Conservation (phyloP, 2,888 invertebrate genomes). For the Drosophila barbarae region DNA sequence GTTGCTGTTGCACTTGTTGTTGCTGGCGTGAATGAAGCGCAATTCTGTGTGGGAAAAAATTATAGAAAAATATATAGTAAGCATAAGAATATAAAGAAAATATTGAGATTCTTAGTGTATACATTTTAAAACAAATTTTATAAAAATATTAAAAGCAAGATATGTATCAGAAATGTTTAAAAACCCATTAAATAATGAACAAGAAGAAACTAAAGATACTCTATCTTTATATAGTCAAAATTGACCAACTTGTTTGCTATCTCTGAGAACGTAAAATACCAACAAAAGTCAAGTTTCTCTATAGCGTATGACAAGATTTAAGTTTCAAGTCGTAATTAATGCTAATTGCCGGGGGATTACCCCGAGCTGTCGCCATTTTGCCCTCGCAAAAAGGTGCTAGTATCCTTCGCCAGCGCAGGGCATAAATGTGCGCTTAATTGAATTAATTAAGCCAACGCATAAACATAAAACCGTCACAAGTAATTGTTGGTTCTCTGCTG, state of each 20-base stretch:
- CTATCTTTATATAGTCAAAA: not conserved
- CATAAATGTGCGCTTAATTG: conserved; percentile 71
- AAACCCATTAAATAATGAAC: too few relatives aligned
- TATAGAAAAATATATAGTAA: conserved; percentile 11
- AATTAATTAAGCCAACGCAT: conserved; percentile 71
- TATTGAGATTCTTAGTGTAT: too few relatives aligned
- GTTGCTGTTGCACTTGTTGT: conserved; percentile 43
- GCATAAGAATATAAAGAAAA: not conserved
- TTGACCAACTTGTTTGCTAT: not conserved
- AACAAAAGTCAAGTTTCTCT: conserved; percentile 32
- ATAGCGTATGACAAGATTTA: conserved; percentile 58
- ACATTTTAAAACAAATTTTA: too few relatives aligned
- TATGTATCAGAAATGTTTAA: too few relatives aligned
- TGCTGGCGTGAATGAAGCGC: conserved; percentile 58
- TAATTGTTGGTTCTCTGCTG: conserved; percentile 50
- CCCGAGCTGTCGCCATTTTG: conserved; percentile 33
- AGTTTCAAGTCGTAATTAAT: conserved; percentile 66
- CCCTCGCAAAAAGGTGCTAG: conserved; percentile 49
- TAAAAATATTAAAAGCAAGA: too few relatives aligned
- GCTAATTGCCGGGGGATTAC: conserved; percentile 64
- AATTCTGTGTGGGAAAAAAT: conserved; percentile 46
- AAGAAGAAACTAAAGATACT: too few relatives aligned
- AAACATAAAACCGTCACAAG: conserved; percentile 70
- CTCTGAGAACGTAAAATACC: not conserved
- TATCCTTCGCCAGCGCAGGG: conserved; percentile 23